A percentile compares a stretch with the other conserved stretches of the same genome.
Conservation (phyloP, 2,888 invertebrate genomes). For the Polia nebulosa region DNA sequence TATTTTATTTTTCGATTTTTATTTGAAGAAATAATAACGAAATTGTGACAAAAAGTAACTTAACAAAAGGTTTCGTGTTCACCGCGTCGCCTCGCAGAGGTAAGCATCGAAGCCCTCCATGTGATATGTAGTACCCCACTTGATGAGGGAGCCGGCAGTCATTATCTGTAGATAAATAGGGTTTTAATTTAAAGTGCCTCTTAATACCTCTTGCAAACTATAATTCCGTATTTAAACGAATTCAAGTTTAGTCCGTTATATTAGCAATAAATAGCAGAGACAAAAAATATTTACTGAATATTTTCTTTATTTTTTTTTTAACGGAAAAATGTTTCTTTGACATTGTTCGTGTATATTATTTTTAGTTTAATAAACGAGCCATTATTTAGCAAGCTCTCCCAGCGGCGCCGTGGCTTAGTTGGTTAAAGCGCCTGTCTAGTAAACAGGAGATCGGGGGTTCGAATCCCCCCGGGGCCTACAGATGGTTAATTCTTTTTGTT, state of each 20-base stretch:
- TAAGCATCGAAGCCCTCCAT: conserved; percentile 87
- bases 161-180: conserved; percentile 87
- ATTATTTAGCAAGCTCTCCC: conserved; percentile 64
- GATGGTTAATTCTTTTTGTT: conserved; percentile 30
- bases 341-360: conserved; percentile 1
- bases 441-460: conserved; percentile 91
- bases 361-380: conserved; percentile 30
- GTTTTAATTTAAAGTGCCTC: neutral
- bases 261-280: neutral
- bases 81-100: conserved; percentile 77
- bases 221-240: neutral
- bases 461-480: conserved; percentile 90
- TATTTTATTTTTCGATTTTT: conserved; percentile 60
- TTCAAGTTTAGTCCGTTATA: neutral
- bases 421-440: conserved; percentile 91
- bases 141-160: conserved; percentile 93
- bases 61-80: conserved; percentile 22
- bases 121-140: conserved; percentile 90
- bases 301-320: neutral
- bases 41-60: conserved; percentile 40
- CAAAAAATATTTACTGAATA: neutral
- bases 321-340: neutral
- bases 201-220: neutral
- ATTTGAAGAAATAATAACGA: conserved; percentile 69
- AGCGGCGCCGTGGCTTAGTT: conserved; percentile 91